Evolutionary conservation across 1,140 invertebrate species (phyloP).

Genomic region (Tetraneura akinire): DNA sequence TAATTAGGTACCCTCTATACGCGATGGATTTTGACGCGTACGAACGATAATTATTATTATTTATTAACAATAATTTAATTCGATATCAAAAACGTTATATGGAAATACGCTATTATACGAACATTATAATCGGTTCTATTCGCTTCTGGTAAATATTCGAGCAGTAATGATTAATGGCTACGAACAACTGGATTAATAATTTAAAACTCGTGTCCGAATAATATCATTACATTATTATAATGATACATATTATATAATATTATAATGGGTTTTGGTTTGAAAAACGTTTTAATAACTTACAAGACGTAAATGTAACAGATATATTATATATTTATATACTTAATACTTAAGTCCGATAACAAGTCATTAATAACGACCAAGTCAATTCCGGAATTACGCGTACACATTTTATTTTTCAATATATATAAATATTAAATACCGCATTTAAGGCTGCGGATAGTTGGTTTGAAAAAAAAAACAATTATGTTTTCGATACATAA

Average conservation of each 20-base stretch:
- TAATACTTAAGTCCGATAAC: neutral
- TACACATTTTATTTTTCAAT: neutral
- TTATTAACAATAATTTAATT: too few relatives aligned
- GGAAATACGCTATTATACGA: neutral
- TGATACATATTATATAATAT: too few relatives aligned
- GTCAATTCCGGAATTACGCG: neutral
- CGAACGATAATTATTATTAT: too few relatives aligned
- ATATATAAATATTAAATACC: too few relatives aligned
- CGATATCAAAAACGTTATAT: neutral
- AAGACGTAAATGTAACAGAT: neutral
- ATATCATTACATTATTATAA: neutral
- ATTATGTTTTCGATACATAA: too few relatives aligned
- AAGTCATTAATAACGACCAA: neutral
- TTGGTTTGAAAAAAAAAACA: too few relatives aligned
- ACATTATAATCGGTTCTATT: neutral
- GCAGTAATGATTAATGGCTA: neutral
- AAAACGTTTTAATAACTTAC: too few relatives aligned
- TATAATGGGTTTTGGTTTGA: too few relatives aligned
- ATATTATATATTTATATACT: neutral
- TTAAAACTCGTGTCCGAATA: neutral
- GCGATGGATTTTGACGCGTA: too few relatives aligned
- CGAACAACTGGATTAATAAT: neutral
- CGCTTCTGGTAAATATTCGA: too few relatives aligned
- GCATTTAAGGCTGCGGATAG: too few relatives aligned
- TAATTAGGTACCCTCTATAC: too few relatives aligned